phyloP scores from a whole-genome alignment of 2,113 vertebrate genomes.

The Brachypteracias leptosomus region DNA sequence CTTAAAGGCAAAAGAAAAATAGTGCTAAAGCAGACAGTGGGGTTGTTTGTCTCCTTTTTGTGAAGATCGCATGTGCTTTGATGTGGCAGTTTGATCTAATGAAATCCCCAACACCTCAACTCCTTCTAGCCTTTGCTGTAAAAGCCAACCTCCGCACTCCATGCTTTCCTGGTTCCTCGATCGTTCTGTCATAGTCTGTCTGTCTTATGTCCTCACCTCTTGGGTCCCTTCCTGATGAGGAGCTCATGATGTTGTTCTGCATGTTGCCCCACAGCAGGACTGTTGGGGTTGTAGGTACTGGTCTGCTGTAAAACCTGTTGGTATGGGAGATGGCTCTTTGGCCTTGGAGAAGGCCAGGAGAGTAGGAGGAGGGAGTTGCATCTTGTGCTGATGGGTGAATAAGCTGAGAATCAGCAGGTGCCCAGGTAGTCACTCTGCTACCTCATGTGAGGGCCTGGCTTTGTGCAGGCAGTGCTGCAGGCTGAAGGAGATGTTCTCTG shows the following conservation, averaged over 20 bases:
- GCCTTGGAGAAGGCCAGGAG: background rate
- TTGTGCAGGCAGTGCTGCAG: background rate
- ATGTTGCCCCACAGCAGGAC: background rate
- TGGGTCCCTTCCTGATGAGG: background rate
- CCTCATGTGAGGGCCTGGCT: background rate
- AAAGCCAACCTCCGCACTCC: fast-evolving
- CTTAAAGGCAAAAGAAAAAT: background rate
- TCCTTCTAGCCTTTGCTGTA: background rate
- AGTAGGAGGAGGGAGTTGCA: background rate
- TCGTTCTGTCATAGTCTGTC: fast-evolving
- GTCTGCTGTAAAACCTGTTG: background rate
- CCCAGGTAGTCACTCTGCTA: background rate
- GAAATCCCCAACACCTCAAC: background rate
- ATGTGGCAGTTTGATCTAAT: background rate
- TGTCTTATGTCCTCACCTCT: background rate
- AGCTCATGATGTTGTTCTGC: fast-evolving
- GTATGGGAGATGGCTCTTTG: background rate
- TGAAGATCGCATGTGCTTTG: fast-evolving
- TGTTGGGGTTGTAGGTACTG: fast-evolving
- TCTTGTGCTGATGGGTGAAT: background rate
- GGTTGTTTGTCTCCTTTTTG: background rate
- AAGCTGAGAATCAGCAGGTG: background rate
- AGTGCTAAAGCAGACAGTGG: background rate
- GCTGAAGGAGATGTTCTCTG: too few species aligned
- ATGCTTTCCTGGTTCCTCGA: background rate